phyloP scores from a whole-genome alignment of 2,113 vertebrate species.

The Scomber japonicus region DNA sequence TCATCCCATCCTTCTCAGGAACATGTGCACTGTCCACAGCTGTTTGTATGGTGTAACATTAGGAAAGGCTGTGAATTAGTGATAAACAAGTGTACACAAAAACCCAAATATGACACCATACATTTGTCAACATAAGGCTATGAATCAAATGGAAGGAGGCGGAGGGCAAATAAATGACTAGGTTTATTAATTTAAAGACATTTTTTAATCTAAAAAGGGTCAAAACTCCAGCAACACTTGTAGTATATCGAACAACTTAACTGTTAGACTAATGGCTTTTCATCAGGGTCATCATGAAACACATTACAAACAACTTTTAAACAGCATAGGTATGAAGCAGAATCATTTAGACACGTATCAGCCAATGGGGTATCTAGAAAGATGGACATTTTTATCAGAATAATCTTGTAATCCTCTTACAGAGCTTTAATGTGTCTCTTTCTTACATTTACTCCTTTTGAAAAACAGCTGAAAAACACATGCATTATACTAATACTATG shows the following conservation, averaged over 20 bases:
- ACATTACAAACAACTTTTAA: too few species aligned
- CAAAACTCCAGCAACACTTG: too few species aligned
- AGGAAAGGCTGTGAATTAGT: conserved; percentile 34
- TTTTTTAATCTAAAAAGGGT: too few species aligned
- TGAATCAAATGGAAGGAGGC: conserved; percentile 21
- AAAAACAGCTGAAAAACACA: too few species aligned
- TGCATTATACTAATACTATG: background rate
- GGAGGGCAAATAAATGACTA: background rate
- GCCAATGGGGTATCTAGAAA: too few species aligned
- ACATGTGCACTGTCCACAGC: conserved; percentile 23
- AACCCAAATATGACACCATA: conserved; percentile 26
- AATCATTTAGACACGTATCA: too few species aligned
- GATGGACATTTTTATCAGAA: background rate
- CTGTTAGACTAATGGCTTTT: too few species aligned
- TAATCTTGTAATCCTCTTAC: conserved; percentile 22
- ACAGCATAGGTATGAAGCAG: too few species aligned
- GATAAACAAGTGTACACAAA: conserved; percentile 46
- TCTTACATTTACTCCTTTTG: conserved; percentile 3
- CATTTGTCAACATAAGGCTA: conserved; percentile 37
- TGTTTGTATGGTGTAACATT: conserved; percentile 34
- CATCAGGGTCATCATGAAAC: too few species aligned
- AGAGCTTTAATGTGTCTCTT: background rate
- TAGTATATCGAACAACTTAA: too few species aligned
- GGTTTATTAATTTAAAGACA: conserved; percentile 9
- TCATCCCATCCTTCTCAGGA: conserved; percentile 5